These are phyloP conservation scores for Stenoptilia bipunctidactyla DNA, from an alignment of 2,888 invertebrate genomes.

Conservation along the genomic window DNA sequence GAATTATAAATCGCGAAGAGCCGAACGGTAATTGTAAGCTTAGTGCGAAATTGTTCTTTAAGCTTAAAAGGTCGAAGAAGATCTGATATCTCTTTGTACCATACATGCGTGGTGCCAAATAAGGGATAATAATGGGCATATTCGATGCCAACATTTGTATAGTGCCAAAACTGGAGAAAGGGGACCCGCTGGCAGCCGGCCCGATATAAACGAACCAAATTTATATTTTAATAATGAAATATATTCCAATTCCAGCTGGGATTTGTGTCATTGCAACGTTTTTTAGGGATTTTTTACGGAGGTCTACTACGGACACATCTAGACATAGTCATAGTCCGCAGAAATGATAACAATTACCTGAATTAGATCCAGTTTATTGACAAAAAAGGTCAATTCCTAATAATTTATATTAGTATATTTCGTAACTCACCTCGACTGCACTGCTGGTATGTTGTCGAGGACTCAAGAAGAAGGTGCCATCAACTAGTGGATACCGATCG, in stretches of 20 bases:
- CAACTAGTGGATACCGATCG: conserved; percentile 96
- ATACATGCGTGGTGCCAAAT: neutral
- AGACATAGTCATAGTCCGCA: too few relatives aligned
- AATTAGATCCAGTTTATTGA: too few relatives aligned
- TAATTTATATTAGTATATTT: too few relatives aligned
- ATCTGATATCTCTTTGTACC: neutral
- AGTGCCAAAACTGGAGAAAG: neutral
- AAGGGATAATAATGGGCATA: conserved; percentile 1
- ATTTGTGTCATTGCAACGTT: conserved; percentile 1
- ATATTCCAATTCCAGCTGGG: neutral
- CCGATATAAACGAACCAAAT: neutral
- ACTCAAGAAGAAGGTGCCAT: conserved; percentile 98
- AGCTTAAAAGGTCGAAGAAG: neutral
- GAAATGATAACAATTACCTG: too few relatives aligned
- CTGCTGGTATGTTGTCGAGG: conserved; percentile 90
- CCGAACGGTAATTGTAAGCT: neutral
- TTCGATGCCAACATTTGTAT: neutral
- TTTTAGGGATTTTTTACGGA: conserved; percentile 16
- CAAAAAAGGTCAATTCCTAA: neutral
- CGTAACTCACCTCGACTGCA: conserved; percentile 84
- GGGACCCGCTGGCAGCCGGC: neutral
- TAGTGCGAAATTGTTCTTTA: neutral
- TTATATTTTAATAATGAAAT: neutral
- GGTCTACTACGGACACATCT: too few relatives aligned
- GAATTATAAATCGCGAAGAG: neutral